Evolutionary conservation across 2,888 invertebrate genomes (phyloP), one percentile per base, ranked within the genome.

Genomic region (Branchellion lobata): DNA sequence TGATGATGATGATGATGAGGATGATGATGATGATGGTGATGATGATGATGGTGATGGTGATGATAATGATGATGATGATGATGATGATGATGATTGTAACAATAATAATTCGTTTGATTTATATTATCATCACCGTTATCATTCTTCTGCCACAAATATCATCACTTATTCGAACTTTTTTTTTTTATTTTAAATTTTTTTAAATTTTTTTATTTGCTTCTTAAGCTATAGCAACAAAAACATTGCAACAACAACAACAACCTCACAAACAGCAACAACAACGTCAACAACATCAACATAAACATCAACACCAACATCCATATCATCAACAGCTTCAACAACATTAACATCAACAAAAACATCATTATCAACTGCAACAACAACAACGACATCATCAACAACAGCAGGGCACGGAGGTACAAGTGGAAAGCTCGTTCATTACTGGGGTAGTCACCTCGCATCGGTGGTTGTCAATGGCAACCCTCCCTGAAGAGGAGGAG

Each of bases 401-500:
- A n/a, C 57, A 27, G 1, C 65, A 77, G 77, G 29, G 29, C 61
- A 77, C 33, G n/a, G 65, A 65, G 33, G 24, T 77, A 24, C 24
- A 53, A 0, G 40, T 65, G 24, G 21, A 3, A n/a, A 57, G 11
- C 5, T n/a, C 65, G 0, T 77, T 77, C n/a, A 33, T 65, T 21
- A 77, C 77, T 33, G 77, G 77, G 24, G 61, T 77, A 3, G 77
- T 77, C 33, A 33, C 65, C 11, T 24, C 61, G 24, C 77, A 77
- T n/a, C 0, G 77, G 29, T 77, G 77, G 77, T 53, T 65, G 33
- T 65, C 61, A 33, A 65, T 77, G 77, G 27, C 2, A 1, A 3
- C 0, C 3, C 31, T 29, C 21, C n/a, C 27, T 53, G 61, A 40
- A 29, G 33, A 21, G 33, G 69, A 78, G 29, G 78, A 78, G 21